phyloP scores from a whole-genome alignment of 2,113 vertebrate species.

The Zosterops hypoxanthus region DNA sequence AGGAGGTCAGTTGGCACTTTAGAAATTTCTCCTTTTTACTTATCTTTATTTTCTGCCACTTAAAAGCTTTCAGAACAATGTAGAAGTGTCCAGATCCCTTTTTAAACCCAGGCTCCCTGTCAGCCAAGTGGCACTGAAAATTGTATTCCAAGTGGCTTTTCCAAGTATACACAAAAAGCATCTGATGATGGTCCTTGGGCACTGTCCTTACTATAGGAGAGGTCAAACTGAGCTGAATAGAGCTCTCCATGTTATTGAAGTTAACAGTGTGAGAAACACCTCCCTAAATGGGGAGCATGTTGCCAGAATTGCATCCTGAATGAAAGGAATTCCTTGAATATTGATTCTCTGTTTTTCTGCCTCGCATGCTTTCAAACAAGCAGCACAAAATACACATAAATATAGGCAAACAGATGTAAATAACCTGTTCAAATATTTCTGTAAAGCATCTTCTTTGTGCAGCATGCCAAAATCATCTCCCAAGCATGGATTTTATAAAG shows the following conservation, averaged over 20 bases:
- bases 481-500: background rate
- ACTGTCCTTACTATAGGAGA: background rate
- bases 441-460: background rate
- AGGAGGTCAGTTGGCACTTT: background rate
- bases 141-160: background rate
- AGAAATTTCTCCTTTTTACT: background rate
- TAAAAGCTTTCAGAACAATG: background rate
- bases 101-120: background rate
- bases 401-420: background rate
- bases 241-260: background rate
- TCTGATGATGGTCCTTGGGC: background rate
- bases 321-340: background rate
- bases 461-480: background rate
- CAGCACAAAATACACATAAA: background rate
- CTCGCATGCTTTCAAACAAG: background rate
- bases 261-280: background rate
- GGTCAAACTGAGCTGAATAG: background rate
- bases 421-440: background rate
- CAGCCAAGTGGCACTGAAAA: background rate
- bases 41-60: background rate
- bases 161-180: background rate
- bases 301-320: background rate
- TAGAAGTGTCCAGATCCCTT: background rate
- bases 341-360: background rate
- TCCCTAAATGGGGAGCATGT: background rate